Percentiles rank a stretch among this genome's conserved stretches.
phyloP scores from a whole-genome alignment of 2,113 vertebrate genomes.

The Pedetes capensis region DNA sequence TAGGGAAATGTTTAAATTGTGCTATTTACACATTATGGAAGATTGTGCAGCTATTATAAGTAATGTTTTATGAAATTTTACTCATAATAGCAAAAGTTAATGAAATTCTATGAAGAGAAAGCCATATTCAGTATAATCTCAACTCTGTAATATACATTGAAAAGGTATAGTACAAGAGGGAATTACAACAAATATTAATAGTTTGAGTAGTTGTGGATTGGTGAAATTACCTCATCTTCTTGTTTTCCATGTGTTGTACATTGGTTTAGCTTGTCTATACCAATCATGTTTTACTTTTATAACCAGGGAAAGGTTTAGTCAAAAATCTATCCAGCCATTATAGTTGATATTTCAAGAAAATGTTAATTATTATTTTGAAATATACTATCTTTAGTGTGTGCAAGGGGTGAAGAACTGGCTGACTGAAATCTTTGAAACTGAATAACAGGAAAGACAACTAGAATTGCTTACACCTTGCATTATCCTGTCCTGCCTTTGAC shows the following conservation, averaged over 20 bases:
- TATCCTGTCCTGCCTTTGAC: not conserved
- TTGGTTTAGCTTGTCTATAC: not conserved
- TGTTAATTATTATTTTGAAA: not conserved
- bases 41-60: not conserved
- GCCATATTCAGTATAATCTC: not conserved
- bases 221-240: not conserved
- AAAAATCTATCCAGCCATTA: not conserved
- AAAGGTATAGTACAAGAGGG: not conserved
- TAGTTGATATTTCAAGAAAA: not conserved
- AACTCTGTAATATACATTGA: not conserved
- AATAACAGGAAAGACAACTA: not conserved
- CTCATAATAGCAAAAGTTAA: not conserved
- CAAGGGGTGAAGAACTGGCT: not conserved
- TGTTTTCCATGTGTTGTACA: not conserved
- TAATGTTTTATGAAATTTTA: slow-evolving; percentile 26
- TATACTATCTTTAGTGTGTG: not conserved
- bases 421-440: not conserved
- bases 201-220: not conserved
- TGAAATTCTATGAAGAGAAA: not conserved
- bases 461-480: rapidly evolving
- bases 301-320: not conserved
- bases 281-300: not conserved
- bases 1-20: not conserved
- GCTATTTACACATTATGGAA: not conserved
- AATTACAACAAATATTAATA: not conserved